Percentiles rank a stretch among this genome's conserved stretches.
Evolutionary conservation across 2,797 vertebrate species (phyloP).

Genomic region (Iguana delicatissima): DNA sequence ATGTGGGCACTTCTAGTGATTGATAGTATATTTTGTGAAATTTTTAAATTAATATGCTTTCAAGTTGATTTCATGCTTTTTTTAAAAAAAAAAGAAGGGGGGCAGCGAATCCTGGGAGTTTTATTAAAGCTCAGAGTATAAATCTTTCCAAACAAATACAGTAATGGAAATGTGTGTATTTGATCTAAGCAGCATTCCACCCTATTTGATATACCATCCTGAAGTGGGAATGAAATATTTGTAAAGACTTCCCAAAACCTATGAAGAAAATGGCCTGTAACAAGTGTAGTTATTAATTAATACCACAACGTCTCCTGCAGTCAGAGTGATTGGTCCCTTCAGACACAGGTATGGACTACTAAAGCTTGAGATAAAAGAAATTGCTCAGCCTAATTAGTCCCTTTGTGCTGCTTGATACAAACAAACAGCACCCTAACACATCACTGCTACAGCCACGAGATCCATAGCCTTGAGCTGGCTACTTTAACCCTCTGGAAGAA

Average conservation of each 20-base stretch:
- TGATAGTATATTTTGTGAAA: background rate
- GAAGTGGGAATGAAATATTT: background rate
- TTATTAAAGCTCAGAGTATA: background rate
- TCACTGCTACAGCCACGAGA: background rate
- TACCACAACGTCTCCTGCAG: constrained; percentile 16
- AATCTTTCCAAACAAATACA: background rate
- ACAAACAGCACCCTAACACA: background rate
- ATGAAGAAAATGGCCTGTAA: constrained; percentile 22
- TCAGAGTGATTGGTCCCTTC: background rate
- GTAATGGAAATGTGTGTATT: background rate
- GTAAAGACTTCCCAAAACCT: constrained; percentile 9
- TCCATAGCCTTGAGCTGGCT: background rate
- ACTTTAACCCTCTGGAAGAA: background rate
- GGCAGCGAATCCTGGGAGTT: background rate
- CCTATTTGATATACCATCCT: background rate
- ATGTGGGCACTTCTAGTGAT: background rate
- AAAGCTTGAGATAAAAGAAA: constrained; percentile 2
- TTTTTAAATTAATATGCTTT: background rate
- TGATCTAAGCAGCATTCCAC: background rate
- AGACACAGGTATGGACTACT: background rate
- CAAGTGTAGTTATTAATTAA: constrained; percentile 45
- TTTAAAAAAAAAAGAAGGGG: no score
- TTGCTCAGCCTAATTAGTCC: constrained; percentile 47
- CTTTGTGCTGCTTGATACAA: constrained; percentile 28
- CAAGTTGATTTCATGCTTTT: background rate